These are phyloP conservation scores for Ptychoptera contaminata DNA, from an alignment of 2,888 invertebrate genomes.

Conservation along the genomic window DNA sequence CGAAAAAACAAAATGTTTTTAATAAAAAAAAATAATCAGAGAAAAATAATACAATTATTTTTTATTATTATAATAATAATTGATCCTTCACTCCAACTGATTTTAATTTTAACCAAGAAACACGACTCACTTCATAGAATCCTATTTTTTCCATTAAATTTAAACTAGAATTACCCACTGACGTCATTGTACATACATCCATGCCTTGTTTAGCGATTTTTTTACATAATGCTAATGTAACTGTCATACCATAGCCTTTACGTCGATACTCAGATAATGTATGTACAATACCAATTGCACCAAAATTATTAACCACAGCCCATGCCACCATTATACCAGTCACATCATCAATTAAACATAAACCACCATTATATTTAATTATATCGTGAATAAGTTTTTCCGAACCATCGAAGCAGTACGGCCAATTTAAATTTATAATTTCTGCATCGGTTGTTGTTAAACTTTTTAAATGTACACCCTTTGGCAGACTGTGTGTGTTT, in stretches of 20 bases:
- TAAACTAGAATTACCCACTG: neutral
- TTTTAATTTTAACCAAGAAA: neutral
- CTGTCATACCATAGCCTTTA: neutral
- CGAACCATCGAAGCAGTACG: neutral
- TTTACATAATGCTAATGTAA: neutral
- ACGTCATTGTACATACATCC: neutral
- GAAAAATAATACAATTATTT: too few relatives aligned
- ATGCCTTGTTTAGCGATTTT: neutral
- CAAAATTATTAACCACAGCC: neutral
- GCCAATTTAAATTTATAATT: neutral
- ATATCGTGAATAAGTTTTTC: neutral
- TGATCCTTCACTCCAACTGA: too few relatives aligned
- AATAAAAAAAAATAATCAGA: neutral
- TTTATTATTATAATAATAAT: too few relatives aligned
- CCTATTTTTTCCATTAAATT: neutral
- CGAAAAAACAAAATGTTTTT: too few relatives aligned
- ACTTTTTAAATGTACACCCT: neutral
- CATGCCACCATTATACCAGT: neutral
- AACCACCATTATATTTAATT: neutral
- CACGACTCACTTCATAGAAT: neutral
- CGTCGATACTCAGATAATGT: neutral
- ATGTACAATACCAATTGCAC: neutral
- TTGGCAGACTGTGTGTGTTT: neutral
- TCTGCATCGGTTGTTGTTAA: neutral
- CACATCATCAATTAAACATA: neutral